Evolutionary conservation across 2,113 vertebrate genomes (phyloP), one percentile per base, ranked within the genome.

Genomic region (Corythornis madagascariensis): DNA sequence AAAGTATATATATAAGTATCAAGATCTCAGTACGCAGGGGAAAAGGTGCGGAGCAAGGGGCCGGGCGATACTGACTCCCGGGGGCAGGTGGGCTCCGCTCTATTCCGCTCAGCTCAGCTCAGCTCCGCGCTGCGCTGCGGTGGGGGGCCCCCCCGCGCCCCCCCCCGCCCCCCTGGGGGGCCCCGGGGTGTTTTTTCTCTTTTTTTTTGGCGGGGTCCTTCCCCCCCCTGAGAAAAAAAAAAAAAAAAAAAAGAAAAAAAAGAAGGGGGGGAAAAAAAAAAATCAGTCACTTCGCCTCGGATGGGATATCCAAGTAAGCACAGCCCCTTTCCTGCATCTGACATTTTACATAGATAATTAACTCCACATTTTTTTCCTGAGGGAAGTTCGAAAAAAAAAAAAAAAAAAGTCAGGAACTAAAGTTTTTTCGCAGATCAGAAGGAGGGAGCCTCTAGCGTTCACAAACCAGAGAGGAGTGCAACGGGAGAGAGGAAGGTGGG

Each of bases 241-340:
- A 97, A 96, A 82, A 70, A 70, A 67, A 79, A 61, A 70, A 56
- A 55, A 24, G 47, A 45, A 40, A 69, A 38, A 75, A 45, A 76
- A 16, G 38, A 38, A n/a, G 24, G n/a, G 45, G 16, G 31, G 15
- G 16, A 1, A 25, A 61, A 31, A 35, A 16, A 26, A 43, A 63
- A 59, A 52, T 33, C 85, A 75, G 70, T 97, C 92, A 70, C 96
- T 97, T 86, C 92, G 96, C 92, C 89, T 96, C 94, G 67, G 96
- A 96, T 94, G 96, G 92, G 97, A 96, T 95, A 96, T 96, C 79
- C 96, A 98, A 98, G 97, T 96, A 98, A 98, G 98, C 96, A 98
- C 98, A 96, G 96, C 98, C 99, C 99, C 98, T 97, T 98, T 98
- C 97, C 97, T 98, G 96, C 95, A 97, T 96, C 96, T 95, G 94